Evolutionary conservation across 2,888 invertebrate species (phyloP).

Genomic region (Slavum lentiscoides): DNA sequence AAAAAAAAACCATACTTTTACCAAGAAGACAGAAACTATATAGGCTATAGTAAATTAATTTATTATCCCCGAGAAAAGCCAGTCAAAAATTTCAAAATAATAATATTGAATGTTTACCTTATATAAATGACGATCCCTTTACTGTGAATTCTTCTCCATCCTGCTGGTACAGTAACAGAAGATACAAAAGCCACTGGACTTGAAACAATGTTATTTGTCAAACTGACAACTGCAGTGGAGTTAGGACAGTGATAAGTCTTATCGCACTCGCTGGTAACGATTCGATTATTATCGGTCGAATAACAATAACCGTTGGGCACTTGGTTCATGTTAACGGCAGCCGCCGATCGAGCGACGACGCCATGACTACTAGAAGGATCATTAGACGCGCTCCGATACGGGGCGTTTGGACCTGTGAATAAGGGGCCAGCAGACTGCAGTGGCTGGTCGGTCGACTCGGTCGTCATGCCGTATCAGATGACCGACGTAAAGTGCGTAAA

Average conservation of each 20-base stretch:
- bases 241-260: conserved; percentile 37
- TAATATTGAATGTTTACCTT: conserved; percentile 65
- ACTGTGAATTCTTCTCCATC: conserved; percentile 76
- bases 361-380: conserved; percentile 36
- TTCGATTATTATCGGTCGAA: conserved; percentile 37
- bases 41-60: too few species aligned
- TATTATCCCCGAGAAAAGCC: too few species aligned
- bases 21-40: neutral
- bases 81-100: neutral
- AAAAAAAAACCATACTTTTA: too few species aligned
- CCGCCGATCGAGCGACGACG: conserved; percentile 51
- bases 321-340: conserved; percentile 46
- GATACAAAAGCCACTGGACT: conserved; percentile 38
- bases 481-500: conserved; percentile 43
- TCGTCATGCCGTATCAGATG: conserved; percentile 53
- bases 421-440: conserved; percentile 48
- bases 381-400: conserved; percentile 43
- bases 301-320: conserved; percentile 42
- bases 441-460: conserved; percentile 50
- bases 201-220: conserved; percentile 45
- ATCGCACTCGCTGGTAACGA: conserved; percentile 25
- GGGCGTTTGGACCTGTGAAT: conserved; percentile 34
- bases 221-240: conserved; percentile 31
- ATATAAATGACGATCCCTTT: conserved; percentile 76
- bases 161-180: conserved; percentile 69